Conservation (phyloP, 2,113 vertebrate genomes). For the Manacus vitellinus region DNA sequence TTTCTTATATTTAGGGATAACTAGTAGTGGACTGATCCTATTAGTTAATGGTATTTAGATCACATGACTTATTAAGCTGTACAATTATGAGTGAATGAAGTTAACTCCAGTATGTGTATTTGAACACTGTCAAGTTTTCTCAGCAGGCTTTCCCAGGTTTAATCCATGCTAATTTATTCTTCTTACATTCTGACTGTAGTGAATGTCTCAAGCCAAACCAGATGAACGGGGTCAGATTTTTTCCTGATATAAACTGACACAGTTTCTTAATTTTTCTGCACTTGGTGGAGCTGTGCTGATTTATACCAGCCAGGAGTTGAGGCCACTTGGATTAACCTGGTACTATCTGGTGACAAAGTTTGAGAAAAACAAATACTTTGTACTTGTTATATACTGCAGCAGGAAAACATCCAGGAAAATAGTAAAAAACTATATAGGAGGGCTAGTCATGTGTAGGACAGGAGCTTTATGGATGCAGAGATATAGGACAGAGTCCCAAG, state of each 20-base stretch:
- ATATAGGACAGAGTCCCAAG: neutral
- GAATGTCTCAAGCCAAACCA: slow-evolving; percentile 39
- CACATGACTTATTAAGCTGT: slow-evolving; percentile 14
- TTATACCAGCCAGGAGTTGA: neutral
- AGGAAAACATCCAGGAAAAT: neutral
- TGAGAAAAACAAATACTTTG: neutral
- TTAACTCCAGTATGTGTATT: neutral
- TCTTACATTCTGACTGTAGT: slow-evolving; percentile 32
- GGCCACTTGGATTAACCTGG: neutral
- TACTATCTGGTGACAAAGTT: neutral
- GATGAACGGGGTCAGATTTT: slow-evolving; percentile 13
- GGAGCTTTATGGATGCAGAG: neutral
- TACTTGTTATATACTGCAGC: neutral
- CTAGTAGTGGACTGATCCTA: slow-evolving; percentile 26
- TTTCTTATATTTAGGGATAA: neutral
- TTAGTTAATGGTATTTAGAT: neutral
- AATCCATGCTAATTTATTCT: slow-evolving; percentile 54
- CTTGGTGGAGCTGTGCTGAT: neutral
- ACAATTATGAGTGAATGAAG: neutral
- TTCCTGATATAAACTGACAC: neutral
- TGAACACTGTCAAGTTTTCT: slow-evolving; percentile 2
- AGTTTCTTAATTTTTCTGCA: neutral
- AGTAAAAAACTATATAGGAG: neutral
- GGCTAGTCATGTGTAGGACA: neutral
- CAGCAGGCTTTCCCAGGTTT: slow-evolving; percentile 59